Conservation (phyloP, 2,888 invertebrate species). For the Eupithecia insigniata region DNA sequence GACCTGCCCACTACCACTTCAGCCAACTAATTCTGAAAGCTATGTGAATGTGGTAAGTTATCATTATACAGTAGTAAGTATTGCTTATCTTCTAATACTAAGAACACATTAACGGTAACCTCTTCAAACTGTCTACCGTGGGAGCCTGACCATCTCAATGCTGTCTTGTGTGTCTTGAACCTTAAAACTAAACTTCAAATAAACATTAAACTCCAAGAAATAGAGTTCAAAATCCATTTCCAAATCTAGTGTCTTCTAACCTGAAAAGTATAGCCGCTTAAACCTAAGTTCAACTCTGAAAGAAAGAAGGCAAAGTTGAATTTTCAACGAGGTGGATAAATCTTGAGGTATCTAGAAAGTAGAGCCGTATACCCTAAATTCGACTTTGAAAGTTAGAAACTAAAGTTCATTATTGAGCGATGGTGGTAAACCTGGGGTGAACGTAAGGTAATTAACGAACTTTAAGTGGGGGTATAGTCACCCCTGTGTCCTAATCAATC, state of each 20-base stretch:
- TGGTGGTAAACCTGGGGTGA: not conserved
- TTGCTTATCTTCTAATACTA: slow-evolving; percentile 6
- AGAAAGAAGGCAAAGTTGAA: not conserved
- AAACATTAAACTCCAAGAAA: rapidly evolving
- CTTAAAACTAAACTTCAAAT: slow-evolving; percentile 43
- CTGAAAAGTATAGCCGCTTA: not conserved
- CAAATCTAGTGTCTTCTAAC: not conserved
- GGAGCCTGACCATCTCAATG: slow-evolving; percentile 77
- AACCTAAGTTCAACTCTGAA: not conserved
- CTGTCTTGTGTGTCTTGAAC: slow-evolving; percentile 59
- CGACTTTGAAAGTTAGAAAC: not conserved
- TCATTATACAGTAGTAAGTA: not conserved
- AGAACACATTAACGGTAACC: slow-evolving; percentile 18
- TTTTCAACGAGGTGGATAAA: not conserved
- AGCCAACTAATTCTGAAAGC: too few species aligned
- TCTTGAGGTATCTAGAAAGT: not conserved
- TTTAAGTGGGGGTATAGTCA: slow-evolving; percentile 34
- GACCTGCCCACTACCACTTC: too few species aligned
- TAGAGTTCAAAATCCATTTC: slow-evolving; percentile 27
- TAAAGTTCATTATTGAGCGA: not conserved
- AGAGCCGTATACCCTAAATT: not conserved
- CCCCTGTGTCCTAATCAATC: slow-evolving; percentile 22
- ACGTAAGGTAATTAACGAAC: slow-evolving; percentile 54
- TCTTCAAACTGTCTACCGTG: slow-evolving; percentile 61
- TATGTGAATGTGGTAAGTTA: too few species aligned